Percentiles rank a stretch among this genome's conserved stretches.
Evolutionary conservation across 2,888 invertebrate genomes (phyloP).

Genomic region (Pseudococcus longispinus): DNA sequence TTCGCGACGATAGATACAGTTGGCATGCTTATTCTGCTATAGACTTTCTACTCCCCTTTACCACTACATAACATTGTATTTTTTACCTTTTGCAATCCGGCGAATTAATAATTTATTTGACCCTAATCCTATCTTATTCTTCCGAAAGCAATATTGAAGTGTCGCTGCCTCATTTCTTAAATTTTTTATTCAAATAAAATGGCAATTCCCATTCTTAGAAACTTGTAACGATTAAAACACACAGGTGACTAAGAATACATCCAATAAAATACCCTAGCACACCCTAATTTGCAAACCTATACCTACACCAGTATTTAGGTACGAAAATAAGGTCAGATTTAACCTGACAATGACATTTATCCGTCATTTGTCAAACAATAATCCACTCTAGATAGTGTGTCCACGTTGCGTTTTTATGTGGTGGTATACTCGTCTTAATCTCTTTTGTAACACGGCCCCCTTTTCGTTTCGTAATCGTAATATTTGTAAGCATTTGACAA

Average conservation of each 20-base stretch:
- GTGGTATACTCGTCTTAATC: constrained; percentile 2
- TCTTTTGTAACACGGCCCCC: not conserved
- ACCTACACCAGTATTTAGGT: not conserved
- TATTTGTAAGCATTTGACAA: constrained; percentile 17
- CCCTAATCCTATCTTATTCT: too few relatives aligned
- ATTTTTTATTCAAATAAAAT: too few relatives aligned
- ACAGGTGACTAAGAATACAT: not conserved
- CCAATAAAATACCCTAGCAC: not conserved
- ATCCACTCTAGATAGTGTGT: not conserved
- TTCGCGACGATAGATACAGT: too few relatives aligned
- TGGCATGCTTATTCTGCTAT: too few relatives aligned
- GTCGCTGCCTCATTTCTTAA: too few relatives aligned
- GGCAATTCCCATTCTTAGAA: too few relatives aligned
- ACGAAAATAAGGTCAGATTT: constrained; percentile 28
- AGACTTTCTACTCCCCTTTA: too few relatives aligned
- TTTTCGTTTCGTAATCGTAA: constrained; percentile 6
- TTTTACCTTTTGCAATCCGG: too few relatives aligned
- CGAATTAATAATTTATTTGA: too few relatives aligned
- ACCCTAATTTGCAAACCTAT: not conserved
- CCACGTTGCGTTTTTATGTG: not conserved
- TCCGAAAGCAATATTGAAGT: too few relatives aligned
- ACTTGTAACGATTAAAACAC: not conserved
- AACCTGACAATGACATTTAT: constrained; percentile 42
- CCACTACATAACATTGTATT: too few relatives aligned
- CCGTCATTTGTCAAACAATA: constrained; percentile 39